Conservation (phyloP, 2,797 vertebrate genomes). For the Prionace glauca region DNA sequence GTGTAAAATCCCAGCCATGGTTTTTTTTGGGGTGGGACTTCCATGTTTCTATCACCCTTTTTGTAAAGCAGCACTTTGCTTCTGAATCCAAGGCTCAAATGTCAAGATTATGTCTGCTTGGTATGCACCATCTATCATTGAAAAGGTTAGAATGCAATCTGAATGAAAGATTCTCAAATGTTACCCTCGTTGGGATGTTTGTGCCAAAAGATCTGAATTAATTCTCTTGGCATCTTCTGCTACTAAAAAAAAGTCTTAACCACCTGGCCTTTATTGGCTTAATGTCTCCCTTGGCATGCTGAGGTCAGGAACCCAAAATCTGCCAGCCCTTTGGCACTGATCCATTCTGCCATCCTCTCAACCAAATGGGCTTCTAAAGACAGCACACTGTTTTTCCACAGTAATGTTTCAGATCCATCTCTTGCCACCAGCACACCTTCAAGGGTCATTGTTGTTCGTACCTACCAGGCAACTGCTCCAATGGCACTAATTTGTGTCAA, state of each 20-base stretch:
- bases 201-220: background rate
- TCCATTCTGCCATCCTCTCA: background rate
- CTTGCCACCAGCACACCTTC: background rate
- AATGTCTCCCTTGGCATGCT: background rate
- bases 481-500: background rate
- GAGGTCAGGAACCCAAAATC: background rate
- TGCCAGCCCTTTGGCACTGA: background rate
- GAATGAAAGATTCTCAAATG: background rate
- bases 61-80: background rate
- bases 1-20: too few species aligned
- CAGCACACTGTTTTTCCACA: background rate
- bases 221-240: background rate
- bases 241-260: background rate
- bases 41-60: background rate
- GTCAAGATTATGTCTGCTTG: background rate
- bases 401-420: background rate
- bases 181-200: background rate
- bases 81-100: background rate
- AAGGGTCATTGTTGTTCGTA: background rate
- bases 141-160: background rate
- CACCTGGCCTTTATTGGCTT: background rate
- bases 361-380: background rate
- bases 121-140: background rate
- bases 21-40: background rate
- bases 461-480: background rate